These are phyloP conservation scores for Hyles lineata DNA, from an alignment of 2,888 invertebrate genomes.

Conservation along the genomic window DNA sequence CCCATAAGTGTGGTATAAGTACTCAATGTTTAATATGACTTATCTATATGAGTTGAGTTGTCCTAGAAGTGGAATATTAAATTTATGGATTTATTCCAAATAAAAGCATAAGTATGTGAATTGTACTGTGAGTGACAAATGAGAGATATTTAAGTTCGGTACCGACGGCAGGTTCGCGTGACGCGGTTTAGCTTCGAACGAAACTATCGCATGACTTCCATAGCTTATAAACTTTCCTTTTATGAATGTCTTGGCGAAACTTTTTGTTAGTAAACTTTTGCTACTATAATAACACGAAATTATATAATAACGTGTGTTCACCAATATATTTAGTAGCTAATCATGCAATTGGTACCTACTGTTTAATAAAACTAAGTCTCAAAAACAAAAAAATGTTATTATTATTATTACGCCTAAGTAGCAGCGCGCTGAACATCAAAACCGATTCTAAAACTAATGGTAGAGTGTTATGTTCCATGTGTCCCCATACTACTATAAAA, in stretches of 20 bases:
- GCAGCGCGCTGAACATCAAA: too few species aligned
- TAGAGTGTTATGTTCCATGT: too few species aligned
- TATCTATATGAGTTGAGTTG: too few species aligned
- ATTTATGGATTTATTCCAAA: not conserved
- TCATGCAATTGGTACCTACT: not conserved
- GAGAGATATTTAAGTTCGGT: slow-evolving; percentile 13
- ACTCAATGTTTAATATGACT: too few species aligned
- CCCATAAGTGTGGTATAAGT: too few species aligned
- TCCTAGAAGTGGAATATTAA: not conserved
- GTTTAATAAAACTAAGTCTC: not conserved
- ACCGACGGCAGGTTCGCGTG: slow-evolving; percentile 49
- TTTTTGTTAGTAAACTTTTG: slow-evolving; percentile 57
- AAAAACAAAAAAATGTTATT: too few species aligned
- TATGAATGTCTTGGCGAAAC: slow-evolving; percentile 59
- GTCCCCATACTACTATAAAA: too few species aligned
- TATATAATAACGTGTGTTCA: slow-evolving; percentile 37
- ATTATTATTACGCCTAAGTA: too few species aligned
- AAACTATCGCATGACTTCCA: slow-evolving; percentile 65
- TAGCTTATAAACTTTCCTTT: slow-evolving; percentile 58
- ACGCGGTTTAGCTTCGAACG: slow-evolving; percentile 45
- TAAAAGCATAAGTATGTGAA: not conserved
- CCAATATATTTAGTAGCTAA: not conserved
- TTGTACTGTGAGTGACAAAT: not conserved
- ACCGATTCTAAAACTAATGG: too few species aligned
- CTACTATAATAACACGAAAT: slow-evolving; percentile 38